These are phyloP conservation scores for Baccha elongata DNA, from an alignment of 2,888 invertebrate species.

Conservation along the genomic window DNA sequence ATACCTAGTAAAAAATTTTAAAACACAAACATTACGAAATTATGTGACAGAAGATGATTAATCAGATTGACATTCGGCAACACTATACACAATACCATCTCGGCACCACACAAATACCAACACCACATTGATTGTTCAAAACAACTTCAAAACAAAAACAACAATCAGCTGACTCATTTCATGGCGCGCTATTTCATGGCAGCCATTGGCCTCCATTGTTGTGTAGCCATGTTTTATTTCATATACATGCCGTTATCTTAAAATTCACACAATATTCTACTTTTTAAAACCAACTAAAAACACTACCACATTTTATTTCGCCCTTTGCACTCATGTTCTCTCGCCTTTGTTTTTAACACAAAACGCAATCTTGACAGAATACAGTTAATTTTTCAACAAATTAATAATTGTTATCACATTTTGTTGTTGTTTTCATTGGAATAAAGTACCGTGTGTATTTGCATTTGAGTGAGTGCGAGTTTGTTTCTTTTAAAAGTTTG, in stretches of 20 bases:
- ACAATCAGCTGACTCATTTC: slow-evolving; percentile 78
- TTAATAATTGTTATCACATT: slow-evolving; percentile 30
- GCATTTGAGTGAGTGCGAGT: slow-evolving; percentile 12
- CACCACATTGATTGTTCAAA: slow-evolving; percentile 28
- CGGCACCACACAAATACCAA: slow-evolving; percentile 40
- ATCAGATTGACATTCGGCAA: slow-evolving; percentile 74
- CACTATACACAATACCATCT: slow-evolving; percentile 73
- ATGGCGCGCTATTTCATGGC: slow-evolving; percentile 47
- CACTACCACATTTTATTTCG: neutral
- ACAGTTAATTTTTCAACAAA: neutral
- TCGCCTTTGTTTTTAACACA: neutral
- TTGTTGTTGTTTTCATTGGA: slow-evolving; percentile 27
- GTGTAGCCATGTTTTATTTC: slow-evolving; percentile 53
- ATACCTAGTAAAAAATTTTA: too few species aligned
- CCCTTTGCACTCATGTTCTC: slow-evolving; percentile 13
- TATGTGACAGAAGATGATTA: slow-evolving; percentile 4
- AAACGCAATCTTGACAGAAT: slow-evolving; percentile 6
- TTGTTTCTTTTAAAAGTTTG: slow-evolving; percentile 65
- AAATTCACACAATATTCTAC: slow-evolving; percentile 39
- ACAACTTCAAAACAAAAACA: slow-evolving; percentile 75
- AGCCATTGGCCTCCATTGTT: slow-evolving; percentile 76
- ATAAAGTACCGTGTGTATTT: slow-evolving; percentile 42
- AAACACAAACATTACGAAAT: too few species aligned
- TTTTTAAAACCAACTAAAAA: too few species aligned
- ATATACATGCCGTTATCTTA: slow-evolving; percentile 39